Base-by-base conservation (phyloP, 2,888 invertebrate species). In the Eilema griseolum region DNA sequence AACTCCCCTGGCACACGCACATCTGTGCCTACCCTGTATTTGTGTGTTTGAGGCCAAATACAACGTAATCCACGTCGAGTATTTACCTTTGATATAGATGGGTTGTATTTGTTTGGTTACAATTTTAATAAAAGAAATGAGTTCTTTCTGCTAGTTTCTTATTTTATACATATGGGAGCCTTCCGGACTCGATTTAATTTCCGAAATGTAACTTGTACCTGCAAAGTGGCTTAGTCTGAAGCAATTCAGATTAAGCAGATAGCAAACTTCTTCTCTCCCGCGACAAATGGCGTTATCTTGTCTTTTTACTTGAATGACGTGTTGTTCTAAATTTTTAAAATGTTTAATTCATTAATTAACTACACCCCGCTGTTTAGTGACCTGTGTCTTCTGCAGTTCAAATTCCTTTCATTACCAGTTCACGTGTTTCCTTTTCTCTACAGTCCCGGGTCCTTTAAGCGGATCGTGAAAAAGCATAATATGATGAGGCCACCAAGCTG, bases 21-120 rank as follows among this genome's bases (percentile, higher is more conserved):
- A 67, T 64, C 70, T 73, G 75, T 57, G 67, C 52, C 59, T 71
- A 63, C 61, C 14, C 71, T 69, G 26, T 70, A 68, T 10, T 56
- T 63, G 37, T 73, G 24, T 66, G 62, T 69, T 66, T 71, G 67
- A 41, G 23, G 57, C 61, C 78, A 64, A 72, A 78, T 81, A 61
- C 62, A 62, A 62, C 24, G n/a, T 66, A 64, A 66, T 77, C 52
- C n/a, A 41, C 52, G 60, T 63, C 16, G 28, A 64, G 65, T 69
- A 65, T 69, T 69, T 69, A 69, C 65, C 59, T 69, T 69, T 69
- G 52, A 69, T 69, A 65, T 65, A 65, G 24, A 26, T 65, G 8
- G 33, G 60, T 16, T 12, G 41, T 37, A 31, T 57, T 59, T 64
- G 41, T 64, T 69, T 69, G 24, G 24, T 64, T 33, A 57, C 62